Evolutionary conservation across 2,113 vertebrate species (phyloP), one percentile per base, ranked within the genome.

Genomic region (Willisornis vidua): DNA sequence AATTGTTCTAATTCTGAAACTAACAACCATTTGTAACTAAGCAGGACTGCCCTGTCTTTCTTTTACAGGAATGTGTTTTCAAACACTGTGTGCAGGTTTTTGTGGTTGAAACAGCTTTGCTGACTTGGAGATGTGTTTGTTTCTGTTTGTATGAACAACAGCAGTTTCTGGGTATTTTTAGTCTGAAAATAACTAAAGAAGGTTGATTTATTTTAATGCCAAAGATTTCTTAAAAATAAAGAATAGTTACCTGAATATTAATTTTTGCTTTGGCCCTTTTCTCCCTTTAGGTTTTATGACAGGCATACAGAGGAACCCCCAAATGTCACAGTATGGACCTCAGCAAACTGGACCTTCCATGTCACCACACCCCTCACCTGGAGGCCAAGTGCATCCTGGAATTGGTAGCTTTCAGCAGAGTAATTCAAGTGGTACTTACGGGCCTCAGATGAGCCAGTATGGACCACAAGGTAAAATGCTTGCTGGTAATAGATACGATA

Each of bases 321-420:
- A 98, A 57, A 97, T 98, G 95, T 98, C 99, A 87, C 99, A 99
- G 78, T 99, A 99, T 96, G 98, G 98, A 74, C 97, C 99, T 94
- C 99, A 99, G 59, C 99, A 99, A 93, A 98, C 98, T 22, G 99
- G 98, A 91, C 98, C 99, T 33, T 98, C 99, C 63, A 98, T 99
- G 98, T 99, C 99, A 68, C 99, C 99, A 52, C 99, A 99, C 85
- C 98, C 98, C 57, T 98, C 99, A 72, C 98, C 99, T 48, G 99
- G 98, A 91, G 98, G 98, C 77, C 98, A 99, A 70, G 96, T 99
- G 97, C 99, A 99, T 95, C 97, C 98, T 83, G 98, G 98, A 76
- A 98, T 99, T 79, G 88, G 98, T 91, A 96, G 98, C 89, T 99
- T 99, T 97, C 98, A 98, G 94, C 99, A 99, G 97, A 98, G 98